phyloP scores from a whole-genome alignment of 2,113 vertebrate genomes.

The Phodopus roborovskii region DNA sequence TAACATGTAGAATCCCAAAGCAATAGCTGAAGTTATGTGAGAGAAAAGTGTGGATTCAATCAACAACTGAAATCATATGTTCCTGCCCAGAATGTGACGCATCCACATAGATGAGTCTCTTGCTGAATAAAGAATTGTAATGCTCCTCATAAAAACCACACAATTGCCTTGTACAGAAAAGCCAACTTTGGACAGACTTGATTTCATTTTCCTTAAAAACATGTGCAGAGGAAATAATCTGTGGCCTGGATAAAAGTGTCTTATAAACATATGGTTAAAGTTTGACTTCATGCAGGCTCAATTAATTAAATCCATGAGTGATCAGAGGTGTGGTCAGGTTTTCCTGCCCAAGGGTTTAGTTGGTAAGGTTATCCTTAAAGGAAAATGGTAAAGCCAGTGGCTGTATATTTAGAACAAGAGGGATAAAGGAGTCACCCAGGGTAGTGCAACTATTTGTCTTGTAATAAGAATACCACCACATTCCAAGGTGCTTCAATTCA shows the following conservation, averaged over 20 bases:
- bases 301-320: not conserved
- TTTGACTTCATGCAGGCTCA: constrained; percentile 10
- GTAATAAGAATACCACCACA: not conserved
- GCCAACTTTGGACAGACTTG: constrained; percentile 5
- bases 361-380: not conserved
- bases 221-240: constrained; percentile 36
- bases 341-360: not conserved
- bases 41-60: constrained; percentile 12
- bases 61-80: constrained; percentile 48
- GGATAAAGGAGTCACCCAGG: not conserved
- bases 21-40: not conserved
- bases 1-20: not conserved
- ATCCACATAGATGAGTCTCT: not conserved
- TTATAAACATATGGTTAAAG: constrained; percentile 54
- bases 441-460: not conserved
- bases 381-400: not conserved
- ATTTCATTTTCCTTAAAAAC: constrained; percentile 36
- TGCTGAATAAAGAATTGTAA: constrained; percentile 40
- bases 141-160: not conserved
- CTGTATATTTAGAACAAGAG: not conserved
- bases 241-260: constrained; percentile 38
- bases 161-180: not conserved
- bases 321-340: not conserved
- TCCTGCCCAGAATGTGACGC: not conserved
- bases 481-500: not conserved